These are phyloP conservation scores for Enteromius paludinosus DNA, from an alignment of 2,797 vertebrate species.

Conservation along the genomic window DNA sequence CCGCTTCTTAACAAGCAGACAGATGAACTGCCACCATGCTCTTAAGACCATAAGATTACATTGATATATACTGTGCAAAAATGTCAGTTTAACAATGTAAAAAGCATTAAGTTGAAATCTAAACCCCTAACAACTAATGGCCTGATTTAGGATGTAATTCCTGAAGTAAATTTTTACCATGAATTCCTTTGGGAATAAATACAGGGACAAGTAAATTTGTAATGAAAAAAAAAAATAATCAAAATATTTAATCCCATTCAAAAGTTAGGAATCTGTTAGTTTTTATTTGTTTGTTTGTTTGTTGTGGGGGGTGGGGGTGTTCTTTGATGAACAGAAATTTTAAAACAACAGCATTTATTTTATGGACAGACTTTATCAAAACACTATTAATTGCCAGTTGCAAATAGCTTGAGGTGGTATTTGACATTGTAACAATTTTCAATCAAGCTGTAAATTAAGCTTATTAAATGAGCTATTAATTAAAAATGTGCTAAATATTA, in stretches of 20 bases:
- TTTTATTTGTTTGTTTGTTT: too few species aligned
- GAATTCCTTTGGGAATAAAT: background rate
- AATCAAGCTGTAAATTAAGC: background rate
- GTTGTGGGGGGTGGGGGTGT: background rate
- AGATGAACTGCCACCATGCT: background rate
- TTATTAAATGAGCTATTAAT: background rate
- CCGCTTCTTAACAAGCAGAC: conserved; percentile 10
- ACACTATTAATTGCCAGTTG: too few species aligned
- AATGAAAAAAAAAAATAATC: too few species aligned
- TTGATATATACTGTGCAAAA: conserved; percentile 5
- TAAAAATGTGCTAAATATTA: background rate
- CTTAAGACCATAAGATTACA: background rate
- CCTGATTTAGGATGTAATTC: background rate
- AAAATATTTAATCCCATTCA: background rate
- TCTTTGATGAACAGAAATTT: background rate
- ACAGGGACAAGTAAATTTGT: background rate
- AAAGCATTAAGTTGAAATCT: background rate
- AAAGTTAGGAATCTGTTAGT: background rate
- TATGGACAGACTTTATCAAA: too few species aligned
- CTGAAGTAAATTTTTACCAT: background rate
- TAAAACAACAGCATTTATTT: too few species aligned
- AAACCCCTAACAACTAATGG: background rate
- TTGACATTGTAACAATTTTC: background rate
- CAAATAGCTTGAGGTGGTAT: background rate
- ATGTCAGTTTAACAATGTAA: background rate